Evolutionary conservation across 2,113 vertebrate species (phyloP).

Genomic region (Tragelaphus buxtoni): DNA sequence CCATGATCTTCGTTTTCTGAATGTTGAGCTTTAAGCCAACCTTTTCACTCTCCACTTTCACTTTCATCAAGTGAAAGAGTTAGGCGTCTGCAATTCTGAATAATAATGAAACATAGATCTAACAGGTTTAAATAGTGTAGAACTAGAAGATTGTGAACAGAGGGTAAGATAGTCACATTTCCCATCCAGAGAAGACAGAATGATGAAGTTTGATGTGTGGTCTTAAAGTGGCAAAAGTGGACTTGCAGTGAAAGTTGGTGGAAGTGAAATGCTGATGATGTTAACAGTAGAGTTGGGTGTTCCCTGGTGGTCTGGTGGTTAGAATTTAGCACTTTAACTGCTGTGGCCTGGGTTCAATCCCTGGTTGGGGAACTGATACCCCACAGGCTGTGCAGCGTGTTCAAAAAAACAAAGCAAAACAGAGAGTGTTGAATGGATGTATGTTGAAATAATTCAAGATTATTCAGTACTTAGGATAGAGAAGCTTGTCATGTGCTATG

Average conservation of each 20-base stretch:
- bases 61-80: background rate
- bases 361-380: background rate
- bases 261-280: background rate
- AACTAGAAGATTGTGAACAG: background rate
- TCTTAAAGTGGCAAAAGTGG: background rate
- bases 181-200: background rate
- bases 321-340: background rate
- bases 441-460: conserved; percentile 27
- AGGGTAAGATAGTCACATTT: background rate
- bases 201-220: background rate
- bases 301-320: background rate
- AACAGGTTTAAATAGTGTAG: background rate
- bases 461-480: background rate
- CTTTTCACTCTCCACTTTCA: background rate
- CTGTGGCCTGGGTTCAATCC: background rate
- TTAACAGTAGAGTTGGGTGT: background rate
- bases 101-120: background rate
- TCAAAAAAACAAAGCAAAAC: background rate
- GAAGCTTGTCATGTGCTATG: background rate
- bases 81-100: background rate
- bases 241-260: background rate
- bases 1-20: background rate
- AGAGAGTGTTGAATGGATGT: background rate
- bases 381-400: background rate
- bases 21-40: background rate